A percentile compares a stretch with the other conserved stretches of the same genome.
Conservation (phyloP, 1,140 invertebrate genomes). For the Phocides pigmalion region DNA sequence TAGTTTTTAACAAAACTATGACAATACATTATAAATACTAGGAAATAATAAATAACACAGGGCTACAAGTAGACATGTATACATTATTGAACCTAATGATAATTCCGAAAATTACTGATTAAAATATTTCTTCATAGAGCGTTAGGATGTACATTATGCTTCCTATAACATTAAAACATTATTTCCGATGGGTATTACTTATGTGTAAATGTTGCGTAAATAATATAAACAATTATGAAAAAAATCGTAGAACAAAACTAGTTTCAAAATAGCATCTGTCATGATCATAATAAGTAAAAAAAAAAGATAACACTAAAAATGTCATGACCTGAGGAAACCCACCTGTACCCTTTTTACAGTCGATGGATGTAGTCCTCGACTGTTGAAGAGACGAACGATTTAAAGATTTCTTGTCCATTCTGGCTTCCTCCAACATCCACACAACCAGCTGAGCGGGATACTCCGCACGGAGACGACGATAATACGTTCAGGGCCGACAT, state of each 20-base stretch:
- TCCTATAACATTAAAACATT: no score
- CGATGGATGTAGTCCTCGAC: constrained; percentile 85
- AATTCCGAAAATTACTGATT: no score
- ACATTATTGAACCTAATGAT: no score
- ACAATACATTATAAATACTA: background rate
- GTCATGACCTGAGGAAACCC: constrained; percentile 56
- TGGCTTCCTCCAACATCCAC: constrained; percentile 83
- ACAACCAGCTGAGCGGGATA: constrained; percentile 69
- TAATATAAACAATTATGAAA: no score
- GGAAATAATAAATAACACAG: no score
- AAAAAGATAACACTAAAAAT: constrained; percentile 37
- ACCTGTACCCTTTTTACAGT: constrained; percentile 90
- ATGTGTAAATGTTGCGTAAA: no score
- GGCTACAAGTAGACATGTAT: no score
- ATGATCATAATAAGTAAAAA: constrained; percentile 12
- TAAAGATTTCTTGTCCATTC: constrained; percentile 90
- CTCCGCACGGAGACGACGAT: constrained; percentile 89
- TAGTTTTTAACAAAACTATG: no score
- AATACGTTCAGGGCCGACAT: constrained; percentile 88
- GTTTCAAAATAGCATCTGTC: background rate
- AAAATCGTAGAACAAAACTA: background rate
- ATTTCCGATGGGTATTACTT: background rate
- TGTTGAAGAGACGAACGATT: constrained; percentile 86
- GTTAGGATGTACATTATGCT: no score
- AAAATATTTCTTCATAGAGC: no score